Conservation (phyloP, 1,140 invertebrate genomes). For the Drosophila sulfurigaster region DNA sequence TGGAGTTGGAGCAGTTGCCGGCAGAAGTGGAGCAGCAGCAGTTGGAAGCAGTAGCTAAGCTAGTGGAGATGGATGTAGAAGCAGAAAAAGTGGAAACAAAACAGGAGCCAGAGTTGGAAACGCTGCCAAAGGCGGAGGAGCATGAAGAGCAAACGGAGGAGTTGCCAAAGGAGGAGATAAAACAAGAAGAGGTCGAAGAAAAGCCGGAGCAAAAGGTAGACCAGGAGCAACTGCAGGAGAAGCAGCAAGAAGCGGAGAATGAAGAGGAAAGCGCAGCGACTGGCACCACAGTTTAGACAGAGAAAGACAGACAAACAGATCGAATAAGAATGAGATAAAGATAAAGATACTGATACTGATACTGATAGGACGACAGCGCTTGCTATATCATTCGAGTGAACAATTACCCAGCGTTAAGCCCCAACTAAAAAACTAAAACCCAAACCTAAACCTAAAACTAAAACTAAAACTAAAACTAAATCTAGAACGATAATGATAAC, state of each 20-base stretch:
- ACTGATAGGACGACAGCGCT: slow-evolving; percentile 5
- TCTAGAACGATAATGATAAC: too few relatives aligned
- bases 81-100: not conserved
- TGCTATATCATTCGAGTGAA: slow-evolving; percentile 27
- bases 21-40: not conserved
- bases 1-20: not conserved
- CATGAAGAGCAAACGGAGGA: not conserved
- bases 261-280: slow-evolving; percentile 7
- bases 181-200: not conserved
- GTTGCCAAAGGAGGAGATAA: not conserved
- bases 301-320: not conserved
- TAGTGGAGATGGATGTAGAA: not conserved
- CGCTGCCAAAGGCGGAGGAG: not conserved
- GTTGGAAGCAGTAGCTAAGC: too few relatives aligned
- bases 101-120: not conserved
- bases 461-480: too few relatives aligned
- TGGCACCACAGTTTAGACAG: slow-evolving; percentile 57
- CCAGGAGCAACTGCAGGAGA: slow-evolving; percentile 1
- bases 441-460: too few relatives aligned
- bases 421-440: slow-evolving; percentile 22
- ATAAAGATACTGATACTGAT: not conserved
- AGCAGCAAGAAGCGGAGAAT: not conserved
- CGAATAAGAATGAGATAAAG: not conserved
- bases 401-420: slow-evolving; percentile 28
- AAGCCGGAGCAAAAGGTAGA: not conserved